Base-by-base conservation (phyloP, 2,888 invertebrate genomes). In the Hypomecis punctinalis region DNA sequence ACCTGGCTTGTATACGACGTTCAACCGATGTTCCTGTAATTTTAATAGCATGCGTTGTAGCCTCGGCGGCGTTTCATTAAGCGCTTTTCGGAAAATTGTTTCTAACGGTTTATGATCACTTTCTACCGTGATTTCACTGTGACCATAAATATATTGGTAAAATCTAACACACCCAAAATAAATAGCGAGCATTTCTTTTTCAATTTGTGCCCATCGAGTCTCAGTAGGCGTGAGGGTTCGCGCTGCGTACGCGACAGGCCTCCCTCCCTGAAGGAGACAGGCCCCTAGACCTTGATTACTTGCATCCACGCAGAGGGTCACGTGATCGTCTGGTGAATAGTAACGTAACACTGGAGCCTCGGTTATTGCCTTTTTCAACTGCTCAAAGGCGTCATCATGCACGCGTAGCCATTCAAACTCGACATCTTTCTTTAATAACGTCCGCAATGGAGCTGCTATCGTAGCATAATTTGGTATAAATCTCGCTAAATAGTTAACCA, bases 71-170 rank as follows among this genome's bases (percentile, higher is more conserved):
- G 36, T 36, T 11, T 36, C 36, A 36, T 68, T 45, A 79, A 56
- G 35, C 70, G 66, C 67, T 74, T 80, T n/a, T 78, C 80, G 0
- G 10, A 57, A 48, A 37, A 57, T 57, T 10, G n/a, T 57, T 10
- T 47, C 33, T 3, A 47, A 9, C 13, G 47, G 33, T 47, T 47
- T 47, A 33, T 47, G 47, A 5, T 47, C 47, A n/a, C 33, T 33
- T 2, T 47, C 47, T 5, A 47, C 47, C 9, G 33, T 33, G 8
- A 47, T 8, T 5, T 33, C 47, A 2, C 42, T 72, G 11, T 68
- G 71, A n/a, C 71, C 73, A 54, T 71, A 73, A 35, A 71, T 59
- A 11, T 65, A 73, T 39, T 73, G 73, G 46, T 73, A 70, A 37
- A 71, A 73, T 9, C 59, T 49, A n/a, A 23, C 53, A 33, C 67